Evolutionary conservation across 2,113 vertebrate genomes (phyloP).

Genomic region (Paracanthobrama guichenoti): DNA sequence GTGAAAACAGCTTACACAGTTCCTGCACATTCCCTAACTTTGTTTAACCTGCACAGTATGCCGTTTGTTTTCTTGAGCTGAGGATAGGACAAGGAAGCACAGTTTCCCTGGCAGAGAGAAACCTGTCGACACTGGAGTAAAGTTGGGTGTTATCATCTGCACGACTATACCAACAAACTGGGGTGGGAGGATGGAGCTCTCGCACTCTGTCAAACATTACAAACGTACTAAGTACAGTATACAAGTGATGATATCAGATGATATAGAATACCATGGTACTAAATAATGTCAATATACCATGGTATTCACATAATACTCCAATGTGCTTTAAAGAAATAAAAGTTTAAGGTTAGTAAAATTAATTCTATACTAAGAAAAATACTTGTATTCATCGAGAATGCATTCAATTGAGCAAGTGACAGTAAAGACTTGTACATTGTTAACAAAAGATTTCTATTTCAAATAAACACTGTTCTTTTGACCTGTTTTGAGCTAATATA

Average conservation of each 20-base stretch:
- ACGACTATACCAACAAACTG: not conserved
- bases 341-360: not conserved
- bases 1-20: conserved; percentile 64
- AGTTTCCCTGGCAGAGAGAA: conserved; percentile 61
- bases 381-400: not conserved
- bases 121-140: conserved; percentile 21
- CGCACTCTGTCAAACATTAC: not conserved
- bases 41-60: conserved; percentile 62
- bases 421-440: not conserved
- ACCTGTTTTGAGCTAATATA: not conserved
- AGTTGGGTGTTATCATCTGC: conserved; percentile 33
- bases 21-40: conserved; percentile 61
- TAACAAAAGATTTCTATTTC: not conserved
- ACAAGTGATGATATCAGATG: not conserved
- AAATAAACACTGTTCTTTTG: not conserved
- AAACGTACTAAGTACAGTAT: not conserved
- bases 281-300: not conserved
- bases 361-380: not conserved
- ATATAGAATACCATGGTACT: not conserved
- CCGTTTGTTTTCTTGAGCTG: conserved; percentile 69
- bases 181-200: not conserved
- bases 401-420: not conserved
- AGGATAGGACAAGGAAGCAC: conserved; percentile 63
- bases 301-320: not conserved
- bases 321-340: not conserved